These are phyloP conservation scores for Drosophila sechellia DNA, from an alignment of 1,140 invertebrate genomes.

Conservation along the genomic window DNA sequence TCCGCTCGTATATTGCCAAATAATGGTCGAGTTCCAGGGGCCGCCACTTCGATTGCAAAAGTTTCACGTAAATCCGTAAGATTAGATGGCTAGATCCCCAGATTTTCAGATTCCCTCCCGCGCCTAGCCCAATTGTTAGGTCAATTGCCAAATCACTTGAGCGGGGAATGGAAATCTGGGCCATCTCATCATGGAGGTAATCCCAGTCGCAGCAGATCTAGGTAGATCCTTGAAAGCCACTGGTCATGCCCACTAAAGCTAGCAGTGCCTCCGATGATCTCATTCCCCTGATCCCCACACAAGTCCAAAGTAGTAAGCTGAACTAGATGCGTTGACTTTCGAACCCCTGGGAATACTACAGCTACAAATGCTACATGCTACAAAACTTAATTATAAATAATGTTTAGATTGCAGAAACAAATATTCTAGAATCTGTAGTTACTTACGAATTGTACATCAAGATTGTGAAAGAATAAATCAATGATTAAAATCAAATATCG, in stretches of 20 bases:
- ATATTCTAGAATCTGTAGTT: too few relatives aligned
- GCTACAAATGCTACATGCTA: too few relatives aligned
- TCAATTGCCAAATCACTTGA: slow-evolving; percentile 74
- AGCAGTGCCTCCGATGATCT: slow-evolving; percentile 35
- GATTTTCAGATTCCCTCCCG: slow-evolving; percentile 14
- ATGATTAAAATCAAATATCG: too few relatives aligned
- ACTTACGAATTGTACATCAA: too few relatives aligned
- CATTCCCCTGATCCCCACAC: neutral
- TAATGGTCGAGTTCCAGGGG: slow-evolving; percentile 32
- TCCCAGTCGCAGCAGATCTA: neutral
- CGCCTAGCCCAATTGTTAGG: slow-evolving; percentile 72
- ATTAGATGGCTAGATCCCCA: slow-evolving; percentile 65
- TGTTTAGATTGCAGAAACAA: too few relatives aligned
- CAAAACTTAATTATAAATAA: too few relatives aligned
- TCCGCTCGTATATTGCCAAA: slow-evolving; percentile 76
- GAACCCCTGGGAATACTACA: slow-evolving; percentile 7
- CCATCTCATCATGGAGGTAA: slow-evolving; percentile 4
- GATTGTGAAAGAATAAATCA: too few relatives aligned
- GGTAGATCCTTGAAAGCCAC: slow-evolving; percentile 42
- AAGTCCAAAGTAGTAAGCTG: slow-evolving; percentile 1
- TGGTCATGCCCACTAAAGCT: slow-evolving; percentile 60
- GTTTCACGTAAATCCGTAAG: slow-evolving; percentile 71
- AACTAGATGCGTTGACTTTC: slow-evolving; percentile 31
- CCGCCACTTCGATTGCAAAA: slow-evolving; percentile 65
- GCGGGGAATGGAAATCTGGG: slow-evolving; percentile 20